Conservation (phyloP, 2,888 invertebrate genomes). For the Patella ulyssiponensis region DNA sequence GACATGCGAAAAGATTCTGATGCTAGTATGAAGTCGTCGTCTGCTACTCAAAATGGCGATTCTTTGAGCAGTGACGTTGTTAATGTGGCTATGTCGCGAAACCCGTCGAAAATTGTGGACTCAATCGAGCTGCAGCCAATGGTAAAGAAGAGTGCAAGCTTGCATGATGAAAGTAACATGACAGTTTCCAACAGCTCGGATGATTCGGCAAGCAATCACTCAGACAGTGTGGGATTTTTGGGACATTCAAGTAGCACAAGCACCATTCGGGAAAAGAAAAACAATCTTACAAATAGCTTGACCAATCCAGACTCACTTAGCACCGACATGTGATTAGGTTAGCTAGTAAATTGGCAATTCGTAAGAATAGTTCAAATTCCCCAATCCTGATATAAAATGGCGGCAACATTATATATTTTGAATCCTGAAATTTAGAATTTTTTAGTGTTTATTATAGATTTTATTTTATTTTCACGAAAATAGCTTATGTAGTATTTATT, state of each 20-base stretch:
- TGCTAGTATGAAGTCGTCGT: conserved; percentile 29
- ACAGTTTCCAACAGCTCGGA: conserved; percentile 24
- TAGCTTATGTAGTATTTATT: too few relatives aligned
- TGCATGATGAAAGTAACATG: conserved; percentile 18
- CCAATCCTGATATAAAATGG: too few relatives aligned
- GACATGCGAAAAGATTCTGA: conserved; percentile 39
- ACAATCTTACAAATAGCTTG: conserved; percentile 46
- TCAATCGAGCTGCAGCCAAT: conserved; percentile 45
- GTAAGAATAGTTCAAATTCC: too few relatives aligned
- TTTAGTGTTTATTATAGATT: too few relatives aligned
- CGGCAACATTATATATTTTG: too few relatives aligned
- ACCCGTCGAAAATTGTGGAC: conserved; percentile 44
- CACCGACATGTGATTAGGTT: conserved; percentile 42
- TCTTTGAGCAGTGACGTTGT: conserved; percentile 44
- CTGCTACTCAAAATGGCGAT: conserved; percentile 44
- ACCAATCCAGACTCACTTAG: conserved; percentile 48
- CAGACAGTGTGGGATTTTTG: conserved; percentile 26
- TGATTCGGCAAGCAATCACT: conserved; percentile 17
- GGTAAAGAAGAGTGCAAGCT: conserved; percentile 26
- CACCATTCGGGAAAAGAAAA: conserved; percentile 38
- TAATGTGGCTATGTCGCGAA: conserved; percentile 43
- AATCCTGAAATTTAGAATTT: too few relatives aligned
- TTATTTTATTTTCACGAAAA: too few relatives aligned
- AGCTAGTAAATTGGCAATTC: too few relatives aligned
- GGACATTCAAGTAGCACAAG: conserved; percentile 27